Percentiles rank a stretch among this genome's conserved stretches.
phyloP scores from a whole-genome alignment of 2,113 vertebrate species.

The Cheilinus undulatus region DNA sequence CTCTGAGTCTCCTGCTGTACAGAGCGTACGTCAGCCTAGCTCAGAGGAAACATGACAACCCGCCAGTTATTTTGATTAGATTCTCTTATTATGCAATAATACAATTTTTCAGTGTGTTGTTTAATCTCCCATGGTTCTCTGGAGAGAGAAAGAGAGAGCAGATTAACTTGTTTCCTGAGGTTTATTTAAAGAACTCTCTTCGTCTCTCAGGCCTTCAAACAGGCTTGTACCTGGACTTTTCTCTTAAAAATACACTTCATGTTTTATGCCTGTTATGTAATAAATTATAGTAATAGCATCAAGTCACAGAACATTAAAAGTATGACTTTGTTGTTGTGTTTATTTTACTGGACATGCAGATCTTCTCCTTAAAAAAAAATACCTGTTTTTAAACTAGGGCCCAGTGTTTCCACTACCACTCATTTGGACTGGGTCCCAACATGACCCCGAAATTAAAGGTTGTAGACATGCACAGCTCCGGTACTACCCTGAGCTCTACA shows the following conservation, averaged over 20 bases:
- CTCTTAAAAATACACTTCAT: no score
- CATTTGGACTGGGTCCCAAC: no score
- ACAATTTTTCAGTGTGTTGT: neutral
- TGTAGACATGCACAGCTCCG: no score
- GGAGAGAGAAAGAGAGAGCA: neutral
- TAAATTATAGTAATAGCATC: neutral
- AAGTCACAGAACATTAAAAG: neutral
- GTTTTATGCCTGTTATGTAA: neutral
- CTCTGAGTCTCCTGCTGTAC: neutral
- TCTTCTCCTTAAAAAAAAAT: no score
- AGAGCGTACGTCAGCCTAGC: neutral
- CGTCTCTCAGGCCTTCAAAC: neutral
- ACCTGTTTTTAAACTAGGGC: no score
- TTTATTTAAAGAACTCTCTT: neutral
- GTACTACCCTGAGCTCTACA: no score
- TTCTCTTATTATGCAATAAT: neutral
- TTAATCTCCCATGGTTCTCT: neutral
- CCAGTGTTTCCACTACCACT: no score
- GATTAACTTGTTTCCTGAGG: constrained; percentile 5
- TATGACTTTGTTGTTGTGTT: neutral
- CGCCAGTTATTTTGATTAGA: neutral
- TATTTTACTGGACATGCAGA: neutral
- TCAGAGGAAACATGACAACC: neutral
- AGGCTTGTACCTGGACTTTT: neutral
- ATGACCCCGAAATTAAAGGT: no score